Base-by-base conservation (phyloP, 1,140 invertebrate species). In the Drosophila seguyi region DNA sequence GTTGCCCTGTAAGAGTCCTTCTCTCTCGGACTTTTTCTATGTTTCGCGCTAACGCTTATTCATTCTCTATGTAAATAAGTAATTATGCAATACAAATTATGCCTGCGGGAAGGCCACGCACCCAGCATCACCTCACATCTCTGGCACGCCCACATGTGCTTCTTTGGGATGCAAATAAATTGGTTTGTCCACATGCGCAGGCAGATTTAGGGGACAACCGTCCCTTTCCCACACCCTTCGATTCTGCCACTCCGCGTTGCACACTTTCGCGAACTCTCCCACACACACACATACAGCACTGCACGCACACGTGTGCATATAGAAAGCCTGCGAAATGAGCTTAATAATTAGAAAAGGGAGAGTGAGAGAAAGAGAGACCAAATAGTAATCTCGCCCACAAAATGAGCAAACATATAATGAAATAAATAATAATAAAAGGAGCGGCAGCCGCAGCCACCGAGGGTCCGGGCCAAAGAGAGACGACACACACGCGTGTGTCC, bases 271-370 rank as follows among this genome's bases (percentile, higher is more conserved):
- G 44, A 14, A 16, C 27, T 14, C 31, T 8, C 47, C 22, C 16
- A 31, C 34, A 39, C 25, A 41, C 31, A 29, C 31, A 20, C 18
- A 34, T 4, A 42, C 22, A 41, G 25, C 18, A 20, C 1, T 34
- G 22, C 41, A 68, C 74, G 42, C 45, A 61, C 36, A 27, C 31
- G 65, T 79, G 52, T 66, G 68, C 61, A 81, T 82, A 77, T 73
- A 82, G 81, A 77, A 74, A 57, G 61, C 34, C 61, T 45, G 38
- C 44, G 61, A 76, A 77, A 84, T 81, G 67, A 77, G 81, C 77
- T 77, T 59, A 81, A 85, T 85, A 85, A 85, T 85, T 85, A 85
- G 67, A 60, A 65, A 38, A 20, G 18, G 45, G 38, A 14, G 65
- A 55, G 60, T 44, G 13, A 56, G 18, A 25, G 45, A 53, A 52